phyloP scores from a whole-genome alignment of 2,797 vertebrate species.

The Mormyrops boulengeri region DNA sequence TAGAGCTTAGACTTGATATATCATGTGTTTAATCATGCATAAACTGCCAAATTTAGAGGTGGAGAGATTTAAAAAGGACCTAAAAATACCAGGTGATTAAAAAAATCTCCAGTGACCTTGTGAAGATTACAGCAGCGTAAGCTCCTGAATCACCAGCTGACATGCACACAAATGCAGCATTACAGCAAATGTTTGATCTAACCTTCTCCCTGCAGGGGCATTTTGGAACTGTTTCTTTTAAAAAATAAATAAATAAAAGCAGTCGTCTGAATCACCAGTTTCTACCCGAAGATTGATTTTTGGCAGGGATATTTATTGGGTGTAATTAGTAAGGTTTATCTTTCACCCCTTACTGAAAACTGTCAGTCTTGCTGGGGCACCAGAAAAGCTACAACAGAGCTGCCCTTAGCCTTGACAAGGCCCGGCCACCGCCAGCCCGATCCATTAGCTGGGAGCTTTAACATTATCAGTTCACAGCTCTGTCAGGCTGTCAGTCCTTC shows the following conservation, averaged over 20 bases:
- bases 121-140: neutral
- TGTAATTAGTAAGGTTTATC: neutral
- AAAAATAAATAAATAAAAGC: neutral
- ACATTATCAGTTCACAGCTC: neutral
- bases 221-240: neutral
- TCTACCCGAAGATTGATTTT: neutral
- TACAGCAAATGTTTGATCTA: neutral
- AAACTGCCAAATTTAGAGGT: neutral
- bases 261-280: neutral
- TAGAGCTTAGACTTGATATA: neutral
- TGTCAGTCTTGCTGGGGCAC: neutral
- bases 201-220: neutral
- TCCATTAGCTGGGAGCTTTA: neutral
- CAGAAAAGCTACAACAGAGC: neutral
- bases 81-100: neutral
- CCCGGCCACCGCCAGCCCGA: neutral
- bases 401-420: neutral
- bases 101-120: slow-evolving; percentile 6
- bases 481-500: neutral
- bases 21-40: neutral
- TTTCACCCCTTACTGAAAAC: neutral
- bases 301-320: neutral
- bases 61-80: neutral
- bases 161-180: neutral
- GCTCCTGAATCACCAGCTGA: neutral